phyloP scores from a whole-genome alignment of 2,888 invertebrate genomes.

The Mythimna vitellina region DNA sequence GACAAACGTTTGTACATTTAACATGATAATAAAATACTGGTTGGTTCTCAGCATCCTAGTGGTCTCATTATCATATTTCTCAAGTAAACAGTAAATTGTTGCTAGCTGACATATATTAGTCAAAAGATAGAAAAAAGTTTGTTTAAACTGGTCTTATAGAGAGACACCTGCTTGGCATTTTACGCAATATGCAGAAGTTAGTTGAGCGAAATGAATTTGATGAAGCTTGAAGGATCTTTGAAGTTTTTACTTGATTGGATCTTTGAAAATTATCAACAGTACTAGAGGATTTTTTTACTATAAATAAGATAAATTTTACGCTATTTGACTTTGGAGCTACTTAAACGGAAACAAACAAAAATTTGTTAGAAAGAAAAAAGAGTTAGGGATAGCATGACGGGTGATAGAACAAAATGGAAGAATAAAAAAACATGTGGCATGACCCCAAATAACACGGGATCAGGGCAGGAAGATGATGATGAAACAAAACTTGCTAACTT shows the following conservation, averaged over 20 bases:
- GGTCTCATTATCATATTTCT: slow-evolving; percentile 73
- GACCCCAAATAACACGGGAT: too few species aligned
- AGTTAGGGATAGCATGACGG: too few species aligned
- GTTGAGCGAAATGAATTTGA: slow-evolving; percentile 21
- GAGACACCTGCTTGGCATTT: slow-evolving; percentile 47
- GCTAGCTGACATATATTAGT: slow-evolving; percentile 35
- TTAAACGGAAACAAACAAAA: too few species aligned
- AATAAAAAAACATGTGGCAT: too few species aligned
- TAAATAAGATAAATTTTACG: background rate
- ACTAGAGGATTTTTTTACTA: background rate
- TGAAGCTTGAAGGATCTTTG: slow-evolving; percentile 8
- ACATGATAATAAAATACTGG: slow-evolving; percentile 78
- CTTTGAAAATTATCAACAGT: background rate
- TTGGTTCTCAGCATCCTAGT: slow-evolving; percentile 61
- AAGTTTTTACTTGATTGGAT: slow-evolving; percentile 20
- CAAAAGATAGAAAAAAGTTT: slow-evolving; percentile 28
- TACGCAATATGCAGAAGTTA: slow-evolving; percentile 27
- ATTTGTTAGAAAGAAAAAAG: too few species aligned
- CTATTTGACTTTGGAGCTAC: background rate
- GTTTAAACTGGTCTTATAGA: background rate
- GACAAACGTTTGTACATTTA: slow-evolving; percentile 73
- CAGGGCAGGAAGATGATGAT: too few species aligned
- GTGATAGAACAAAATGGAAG: too few species aligned
- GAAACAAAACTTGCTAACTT: too few species aligned
- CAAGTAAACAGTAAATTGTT: slow-evolving; percentile 69